Percentiles rank a stretch among this genome's conserved stretches.
phyloP scores from a whole-genome alignment of 1,140 invertebrate genomes.

The Nomia melanderi region DNA sequence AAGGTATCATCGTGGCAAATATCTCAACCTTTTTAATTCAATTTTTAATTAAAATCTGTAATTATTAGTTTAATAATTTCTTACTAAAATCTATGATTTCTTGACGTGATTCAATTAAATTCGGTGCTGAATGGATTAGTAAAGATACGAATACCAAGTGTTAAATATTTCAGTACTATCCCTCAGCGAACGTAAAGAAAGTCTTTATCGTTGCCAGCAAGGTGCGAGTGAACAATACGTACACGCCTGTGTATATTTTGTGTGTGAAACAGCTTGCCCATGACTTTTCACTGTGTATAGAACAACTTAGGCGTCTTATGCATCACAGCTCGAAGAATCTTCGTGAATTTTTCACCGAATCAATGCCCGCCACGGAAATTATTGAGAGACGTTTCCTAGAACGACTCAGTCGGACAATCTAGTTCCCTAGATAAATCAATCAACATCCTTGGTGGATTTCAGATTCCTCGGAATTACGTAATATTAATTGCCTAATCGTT shows the following conservation, averaged over 20 bases:
- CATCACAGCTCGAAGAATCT: not conserved
- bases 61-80: too few species aligned
- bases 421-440: not conserved
- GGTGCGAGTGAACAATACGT: not conserved
- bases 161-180: too few species aligned
- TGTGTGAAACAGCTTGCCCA: not conserved
- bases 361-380: not conserved
- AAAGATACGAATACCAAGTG: too few species aligned
- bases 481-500: not conserved
- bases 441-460: not conserved
- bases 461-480: not conserved
- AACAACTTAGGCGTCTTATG: not conserved
- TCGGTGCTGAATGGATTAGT: too few species aligned
- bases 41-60: too few species aligned
- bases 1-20: too few species aligned
- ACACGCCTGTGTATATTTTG: not conserved
- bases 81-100: too few species aligned
- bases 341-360: conserved; percentile 36
- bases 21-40: too few species aligned
- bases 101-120: too few species aligned
- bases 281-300: conserved; percentile 6
- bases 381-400: not conserved
- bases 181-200: too few species aligned
- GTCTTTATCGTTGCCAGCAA: too few species aligned
- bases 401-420: not conserved